A percentile compares a stretch with the other conserved stretches of the same genome.
phyloP scores from a whole-genome alignment of 2,888 invertebrate species.

The Drosophila flavopinicola region DNA sequence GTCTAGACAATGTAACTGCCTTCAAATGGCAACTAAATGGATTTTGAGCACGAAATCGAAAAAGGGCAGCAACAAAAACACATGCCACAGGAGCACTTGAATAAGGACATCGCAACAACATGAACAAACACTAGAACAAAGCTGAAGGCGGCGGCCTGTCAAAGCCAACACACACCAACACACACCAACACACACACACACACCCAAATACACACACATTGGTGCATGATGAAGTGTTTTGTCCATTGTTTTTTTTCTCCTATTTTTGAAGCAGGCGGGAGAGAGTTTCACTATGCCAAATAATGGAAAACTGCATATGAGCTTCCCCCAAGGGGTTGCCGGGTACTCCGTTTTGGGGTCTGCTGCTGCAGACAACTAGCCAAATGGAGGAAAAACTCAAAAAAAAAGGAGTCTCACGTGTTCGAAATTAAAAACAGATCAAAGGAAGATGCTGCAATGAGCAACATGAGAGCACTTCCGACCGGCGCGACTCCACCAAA shows the following conservation, averaged over 20 bases:
- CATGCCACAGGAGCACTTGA: constrained; percentile 59
- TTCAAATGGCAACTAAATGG: constrained; percentile 79
- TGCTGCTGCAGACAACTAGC: constrained; percentile 26
- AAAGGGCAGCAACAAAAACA: constrained; percentile 36
- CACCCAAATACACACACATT: constrained; percentile 20
- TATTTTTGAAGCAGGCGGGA: constrained; percentile 41
- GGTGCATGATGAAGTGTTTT: constrained; percentile 70
- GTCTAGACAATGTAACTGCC: constrained; percentile 81
- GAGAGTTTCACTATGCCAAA: constrained; percentile 50
- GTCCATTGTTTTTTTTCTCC: constrained; percentile 59
- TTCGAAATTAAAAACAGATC: constrained; percentile 79
- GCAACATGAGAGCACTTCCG: constrained; percentile 72
- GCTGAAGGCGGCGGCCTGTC: constrained; percentile 68
- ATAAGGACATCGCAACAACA: constrained; percentile 49
- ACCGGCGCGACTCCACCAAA: constrained; percentile 56
- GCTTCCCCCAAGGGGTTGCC: constrained; percentile 11
- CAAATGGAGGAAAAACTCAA: constrained; percentile 21
- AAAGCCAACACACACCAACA: constrained; percentile 52
- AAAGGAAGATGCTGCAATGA: constrained; percentile 66
- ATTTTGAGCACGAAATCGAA: constrained; percentile 75
- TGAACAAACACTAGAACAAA: constrained; percentile 45
- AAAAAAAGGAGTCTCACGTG: constrained; percentile 39
- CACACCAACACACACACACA: constrained; percentile 22
- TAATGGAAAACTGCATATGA: constrained; percentile 46
- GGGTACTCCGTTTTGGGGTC: constrained; percentile 15